Conservation (phyloP, 53 echinoderm and acorn worm species). For the Arbacia lixula region DNA sequence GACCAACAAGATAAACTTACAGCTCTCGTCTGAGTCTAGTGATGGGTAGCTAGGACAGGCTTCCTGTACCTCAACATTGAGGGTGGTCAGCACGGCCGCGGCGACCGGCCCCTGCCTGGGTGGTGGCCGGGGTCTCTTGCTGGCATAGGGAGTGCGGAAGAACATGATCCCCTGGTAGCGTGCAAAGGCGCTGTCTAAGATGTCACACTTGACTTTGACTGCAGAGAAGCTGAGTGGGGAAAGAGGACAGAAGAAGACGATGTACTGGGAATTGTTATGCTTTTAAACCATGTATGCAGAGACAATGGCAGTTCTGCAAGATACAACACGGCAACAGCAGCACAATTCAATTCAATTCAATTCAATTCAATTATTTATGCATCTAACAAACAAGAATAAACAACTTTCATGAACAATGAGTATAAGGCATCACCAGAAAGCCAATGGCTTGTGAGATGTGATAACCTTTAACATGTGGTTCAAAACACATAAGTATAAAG, state of each 20-base stretch:
- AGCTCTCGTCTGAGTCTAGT: constrained; percentile 69
- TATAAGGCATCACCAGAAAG: too few relatives aligned
- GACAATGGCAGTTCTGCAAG: too few relatives aligned
- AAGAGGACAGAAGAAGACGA: background rate
- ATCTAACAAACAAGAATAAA: too few relatives aligned
- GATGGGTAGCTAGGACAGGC: constrained; percentile 59
- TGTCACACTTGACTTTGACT: constrained; percentile 53
- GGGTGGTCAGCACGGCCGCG: constrained; percentile 9
- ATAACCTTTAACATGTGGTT: too few relatives aligned
- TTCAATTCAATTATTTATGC: too few relatives aligned
- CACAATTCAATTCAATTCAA: too few relatives aligned
- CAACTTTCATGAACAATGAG: too few relatives aligned
- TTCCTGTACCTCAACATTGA: constrained; percentile 50
- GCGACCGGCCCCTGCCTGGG: background rate
- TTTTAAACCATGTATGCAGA: too few relatives aligned
- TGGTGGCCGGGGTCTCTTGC: background rate
- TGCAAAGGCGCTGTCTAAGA: constrained; percentile 77
- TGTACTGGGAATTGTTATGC: too few relatives aligned
- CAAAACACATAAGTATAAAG: too few relatives aligned
- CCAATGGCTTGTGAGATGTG: too few relatives aligned
- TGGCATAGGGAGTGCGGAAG: constrained; percentile 33
- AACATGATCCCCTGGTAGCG: constrained; percentile 84
- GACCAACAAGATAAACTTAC: constrained; percentile 49
- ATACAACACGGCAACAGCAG: too few relatives aligned
- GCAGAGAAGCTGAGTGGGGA: constrained; percentile 40